Base-by-base conservation (phyloP, 2,113 vertebrate genomes). In the Colistium nudipinnis region DNA sequence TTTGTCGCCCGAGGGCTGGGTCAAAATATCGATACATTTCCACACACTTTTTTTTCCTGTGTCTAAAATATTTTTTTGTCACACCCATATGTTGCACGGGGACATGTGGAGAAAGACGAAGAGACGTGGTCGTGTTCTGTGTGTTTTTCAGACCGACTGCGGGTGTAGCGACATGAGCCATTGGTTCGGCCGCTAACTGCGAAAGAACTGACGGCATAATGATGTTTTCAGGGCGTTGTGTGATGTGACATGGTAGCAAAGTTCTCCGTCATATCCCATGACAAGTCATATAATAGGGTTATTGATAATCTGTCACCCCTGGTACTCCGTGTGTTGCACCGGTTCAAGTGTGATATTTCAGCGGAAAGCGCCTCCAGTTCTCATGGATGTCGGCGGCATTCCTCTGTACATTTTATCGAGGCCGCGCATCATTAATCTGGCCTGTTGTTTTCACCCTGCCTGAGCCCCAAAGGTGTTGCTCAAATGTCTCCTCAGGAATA, bases 291-390 rank as follows among this genome's bases (percentile, higher is more conserved):
- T 87, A 86, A 90, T 80, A 71, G 81, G 28, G 19, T 79, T 90
- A 90, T 88, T 84, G 88, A 90, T 81, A 76, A 87, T 69, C 71
- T 88, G 88, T 86, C 88, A 54, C 74, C 72, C 31, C 28, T 0
- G 28, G 60, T 69, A n/a, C 76, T 78, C 83, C 72, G 62, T 76
- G 75, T 62, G 76, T 67, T 57, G 69, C 74, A 69, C 69, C 6
- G 83, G 47, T 71, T 74, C 61, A 60, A 72, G 54, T 79, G 54
- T 76, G 78, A 82, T 70, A 56, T 82, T 59, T 69, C 62, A 82
- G 65, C 55, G n/a, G 71, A 76, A 74, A 68, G 57, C 3, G 14
- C 80, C 77, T 62, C 55, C 47, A 20, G 60, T 30, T 33, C 55
- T 71, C 6, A 3, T 3, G 12, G 47, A 57, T 45, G 49, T 70